Evolutionary conservation across 2,888 invertebrate species (phyloP), one percentile per base, ranked within the genome.

Genomic region (Busseola fusca): DNA sequence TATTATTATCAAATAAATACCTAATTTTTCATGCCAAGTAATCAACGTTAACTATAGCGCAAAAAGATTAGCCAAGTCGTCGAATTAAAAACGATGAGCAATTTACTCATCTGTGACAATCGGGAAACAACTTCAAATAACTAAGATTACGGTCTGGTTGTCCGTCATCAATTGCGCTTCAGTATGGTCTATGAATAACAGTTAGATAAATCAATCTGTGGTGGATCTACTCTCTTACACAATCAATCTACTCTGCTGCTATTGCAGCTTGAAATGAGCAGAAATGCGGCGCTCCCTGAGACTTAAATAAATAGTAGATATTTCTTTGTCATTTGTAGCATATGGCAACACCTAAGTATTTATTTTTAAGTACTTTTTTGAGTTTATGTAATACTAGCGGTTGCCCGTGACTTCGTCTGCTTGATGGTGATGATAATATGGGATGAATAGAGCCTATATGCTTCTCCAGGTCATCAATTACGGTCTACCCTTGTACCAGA

Each of bases 161-260:
- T 16, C 40, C 16, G 30, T 54, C 25, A 14, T 6, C 12, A 37
- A 58, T 30, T 1, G 34, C 14, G 30, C 30, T 48, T 54, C 58
- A 21, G 45, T 40, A 50, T 76, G 76, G 48, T 64, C 50, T 59
- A 54, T 64, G 48, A 14, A 50, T 34, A 59, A 70, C 76, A 54
- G 63, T 76, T 58, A 37, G 25, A 57, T 52, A 34, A 57, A 77
- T 57, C 18, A 57, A 34, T 37, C 72, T 62, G 56, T 52, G 18
- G 50, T 27, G 54, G n/a, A 62, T 40, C 27, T 30, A 42, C 27
- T 52, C 9, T 42, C 56, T 37, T 37, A 21, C 18, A 62, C 48
- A 50, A 75, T 56, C 48, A 50, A 14, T 54, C 10, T 27, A 40
- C 18, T 59, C 1, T 21, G 27, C 4, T 54, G 14, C 40, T 48